These are phyloP conservation scores for Catamblyrhynchus diadema DNA, from an alignment of 2,797 vertebrate genomes.

Conservation along the genomic window DNA sequence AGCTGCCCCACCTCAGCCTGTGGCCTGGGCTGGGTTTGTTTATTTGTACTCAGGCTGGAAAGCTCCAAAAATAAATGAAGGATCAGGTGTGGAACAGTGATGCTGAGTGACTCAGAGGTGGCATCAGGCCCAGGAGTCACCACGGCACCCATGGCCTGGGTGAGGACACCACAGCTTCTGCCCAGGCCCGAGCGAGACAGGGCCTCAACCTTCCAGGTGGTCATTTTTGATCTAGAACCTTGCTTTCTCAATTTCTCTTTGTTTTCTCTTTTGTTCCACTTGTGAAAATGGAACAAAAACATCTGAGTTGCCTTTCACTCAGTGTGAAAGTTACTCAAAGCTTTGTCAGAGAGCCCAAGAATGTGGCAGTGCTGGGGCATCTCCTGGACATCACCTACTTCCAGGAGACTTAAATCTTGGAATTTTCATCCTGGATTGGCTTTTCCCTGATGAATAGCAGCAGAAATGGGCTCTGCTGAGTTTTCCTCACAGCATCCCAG, in stretches of 20 bases:
- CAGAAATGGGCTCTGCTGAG: not conserved
- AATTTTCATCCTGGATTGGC: not conserved
- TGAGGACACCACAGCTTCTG: no score
- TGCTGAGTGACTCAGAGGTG: slow-evolving; percentile 54
- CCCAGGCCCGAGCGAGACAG: not conserved
- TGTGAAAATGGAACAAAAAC: not conserved
- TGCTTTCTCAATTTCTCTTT: not conserved
- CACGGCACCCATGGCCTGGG: not conserved
- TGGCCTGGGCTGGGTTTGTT: slow-evolving; percentile 36
- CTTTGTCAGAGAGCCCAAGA: not conserved
- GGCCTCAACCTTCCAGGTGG: not conserved
- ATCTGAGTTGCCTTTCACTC: not conserved
- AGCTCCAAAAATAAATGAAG: slow-evolving; percentile 50
- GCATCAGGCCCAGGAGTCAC: slow-evolving; percentile 28
- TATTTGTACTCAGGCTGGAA: slow-evolving; percentile 54
- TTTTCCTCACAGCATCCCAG: not conserved
- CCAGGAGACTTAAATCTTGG: not conserved
- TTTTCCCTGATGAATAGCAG: not conserved
- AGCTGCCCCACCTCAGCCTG: slow-evolving; percentile 48
- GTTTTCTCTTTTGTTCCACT: not conserved
- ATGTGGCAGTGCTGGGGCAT: not conserved
- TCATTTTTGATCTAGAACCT: accelerated
- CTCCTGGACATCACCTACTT: not conserved
- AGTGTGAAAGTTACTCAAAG: not conserved
- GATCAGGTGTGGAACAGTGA: slow-evolving; percentile 27